Conservation (phyloP, 2,888 invertebrate species). For the Bruchidius siliquastri region DNA sequence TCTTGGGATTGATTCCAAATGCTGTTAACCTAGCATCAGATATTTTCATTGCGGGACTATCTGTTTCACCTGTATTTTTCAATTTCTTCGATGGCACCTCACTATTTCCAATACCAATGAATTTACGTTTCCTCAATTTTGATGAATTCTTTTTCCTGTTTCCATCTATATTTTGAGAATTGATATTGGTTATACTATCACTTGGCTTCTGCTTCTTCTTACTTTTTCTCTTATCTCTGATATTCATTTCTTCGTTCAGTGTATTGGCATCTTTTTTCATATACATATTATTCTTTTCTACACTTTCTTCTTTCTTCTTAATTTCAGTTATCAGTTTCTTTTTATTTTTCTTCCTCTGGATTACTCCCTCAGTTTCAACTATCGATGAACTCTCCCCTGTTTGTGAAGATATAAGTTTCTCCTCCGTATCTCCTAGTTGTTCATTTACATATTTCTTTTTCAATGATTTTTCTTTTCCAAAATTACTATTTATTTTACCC, state of each 20-base stretch:
- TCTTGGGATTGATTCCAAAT: slow-evolving; percentile 89
- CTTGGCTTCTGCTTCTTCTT: slow-evolving; percentile 4
- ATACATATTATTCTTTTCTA: slow-evolving; percentile 27
- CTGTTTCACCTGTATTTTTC: slow-evolving; percentile 24
- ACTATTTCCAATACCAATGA: neutral
- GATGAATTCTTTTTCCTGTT: slow-evolving; percentile 18
- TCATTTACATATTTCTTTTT: slow-evolving; percentile 4
- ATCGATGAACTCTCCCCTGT: slow-evolving; percentile 16
- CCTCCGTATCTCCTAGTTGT: slow-evolving; percentile 13
- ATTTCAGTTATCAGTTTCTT: slow-evolving; percentile 9
- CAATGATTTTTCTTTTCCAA: slow-evolving; percentile 9
- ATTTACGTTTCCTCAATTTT: slow-evolving; percentile 9
- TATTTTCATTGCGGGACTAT: slow-evolving; percentile 35
- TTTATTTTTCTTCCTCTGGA: slow-evolving; percentile 1
- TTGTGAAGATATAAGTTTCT: neutral
- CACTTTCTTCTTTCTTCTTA: slow-evolving; percentile 14
- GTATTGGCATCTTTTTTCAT: slow-evolving; percentile 3
- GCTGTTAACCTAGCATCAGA: slow-evolving; percentile 82
- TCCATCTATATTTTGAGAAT: slow-evolving; percentile 2
- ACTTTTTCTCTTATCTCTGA: slow-evolving; percentile 2
- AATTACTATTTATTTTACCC: slow-evolving; percentile 10
- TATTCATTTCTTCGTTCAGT: neutral
- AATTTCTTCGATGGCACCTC: slow-evolving; percentile 7
- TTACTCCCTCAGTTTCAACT: neutral
- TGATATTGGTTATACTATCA: neutral